phyloP scores from a whole-genome alignment of 2,113 vertebrate species.

The Neogobius melanostomus region DNA sequence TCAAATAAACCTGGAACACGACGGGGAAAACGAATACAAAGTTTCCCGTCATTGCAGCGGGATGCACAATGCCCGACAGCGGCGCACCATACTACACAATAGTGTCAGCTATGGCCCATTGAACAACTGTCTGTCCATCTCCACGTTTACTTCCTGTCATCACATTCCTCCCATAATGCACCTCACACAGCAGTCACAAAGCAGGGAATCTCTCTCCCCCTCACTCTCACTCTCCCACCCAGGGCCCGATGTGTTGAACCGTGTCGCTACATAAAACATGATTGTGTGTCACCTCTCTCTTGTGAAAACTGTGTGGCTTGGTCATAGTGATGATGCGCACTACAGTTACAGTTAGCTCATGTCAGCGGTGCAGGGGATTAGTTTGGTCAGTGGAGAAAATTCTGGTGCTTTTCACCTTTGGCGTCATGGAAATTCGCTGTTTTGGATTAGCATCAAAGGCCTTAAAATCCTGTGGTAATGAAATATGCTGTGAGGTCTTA shows the following conservation, averaged over 20 bases:
- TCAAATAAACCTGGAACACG: constrained; percentile 28
- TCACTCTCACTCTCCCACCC: not conserved
- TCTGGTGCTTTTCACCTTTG: not conserved
- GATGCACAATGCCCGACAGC: constrained; percentile 40
- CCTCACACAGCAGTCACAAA: constrained; percentile 48
- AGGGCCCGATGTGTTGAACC: constrained; percentile 41
- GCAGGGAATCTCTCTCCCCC: constrained; percentile 29
- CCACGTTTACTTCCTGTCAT: constrained; percentile 56
- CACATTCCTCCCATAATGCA: constrained; percentile 62
- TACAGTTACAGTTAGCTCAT: not conserved
- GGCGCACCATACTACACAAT: constrained; percentile 24
- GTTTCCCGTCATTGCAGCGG: constrained; percentile 11
- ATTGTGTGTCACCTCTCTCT: constrained; percentile 20
- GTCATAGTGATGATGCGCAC: constrained; percentile 33
- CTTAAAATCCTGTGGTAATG: not conserved
- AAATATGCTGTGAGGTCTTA: too few relatives aligned
- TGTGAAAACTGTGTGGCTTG: constrained; percentile 14
- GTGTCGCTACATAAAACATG: constrained; percentile 45
- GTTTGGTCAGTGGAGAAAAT: not conserved
- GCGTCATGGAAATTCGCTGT: not conserved
- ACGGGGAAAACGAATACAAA: not conserved
- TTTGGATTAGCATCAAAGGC: not conserved
- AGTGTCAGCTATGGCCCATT: constrained; percentile 32
- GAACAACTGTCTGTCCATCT: constrained; percentile 17
- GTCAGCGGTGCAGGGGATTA: constrained; percentile 15